Evolutionary conservation across 1,140 invertebrate genomes (phyloP).

Genomic region (Orchesella cincta): DNA sequence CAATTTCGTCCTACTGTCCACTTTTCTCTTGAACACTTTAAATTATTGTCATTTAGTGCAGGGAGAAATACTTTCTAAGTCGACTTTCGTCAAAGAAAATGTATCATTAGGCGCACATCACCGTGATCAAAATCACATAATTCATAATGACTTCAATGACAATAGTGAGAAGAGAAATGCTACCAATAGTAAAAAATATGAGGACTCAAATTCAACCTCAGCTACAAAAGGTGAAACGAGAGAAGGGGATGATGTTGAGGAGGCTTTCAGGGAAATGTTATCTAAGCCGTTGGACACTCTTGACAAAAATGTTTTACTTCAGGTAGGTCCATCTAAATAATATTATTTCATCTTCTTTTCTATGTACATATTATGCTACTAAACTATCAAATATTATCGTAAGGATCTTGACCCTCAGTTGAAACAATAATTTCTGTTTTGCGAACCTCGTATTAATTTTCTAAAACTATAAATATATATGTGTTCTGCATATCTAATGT

Average conservation of each 20-base stretch:
- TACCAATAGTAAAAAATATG: neutral
- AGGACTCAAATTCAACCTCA: neutral
- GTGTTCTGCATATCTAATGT: too few relatives aligned
- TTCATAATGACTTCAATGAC: too few relatives aligned
- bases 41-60: neutral
- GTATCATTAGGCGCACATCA: neutral
- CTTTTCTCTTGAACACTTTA: neutral
- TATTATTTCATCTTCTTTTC: too few relatives aligned
- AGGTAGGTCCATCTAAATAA: too few relatives aligned
- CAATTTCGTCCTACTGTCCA: neutral
- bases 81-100: neutral
- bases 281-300: neutral
- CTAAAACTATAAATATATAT: too few relatives aligned
- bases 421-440: neutral
- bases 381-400: neutral
- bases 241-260: neutral
- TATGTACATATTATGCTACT: too few relatives aligned
- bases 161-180: too few relatives aligned
- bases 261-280: neutral
- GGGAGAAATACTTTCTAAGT: neutral
- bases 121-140: neutral
- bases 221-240: neutral
- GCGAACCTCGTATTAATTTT: too few relatives aligned
- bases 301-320: neutral
- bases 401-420: constrained; percentile 11